Base-by-base conservation (phyloP, 2,797 vertebrate species). In the Kryptopterus vitreolus region DNA sequence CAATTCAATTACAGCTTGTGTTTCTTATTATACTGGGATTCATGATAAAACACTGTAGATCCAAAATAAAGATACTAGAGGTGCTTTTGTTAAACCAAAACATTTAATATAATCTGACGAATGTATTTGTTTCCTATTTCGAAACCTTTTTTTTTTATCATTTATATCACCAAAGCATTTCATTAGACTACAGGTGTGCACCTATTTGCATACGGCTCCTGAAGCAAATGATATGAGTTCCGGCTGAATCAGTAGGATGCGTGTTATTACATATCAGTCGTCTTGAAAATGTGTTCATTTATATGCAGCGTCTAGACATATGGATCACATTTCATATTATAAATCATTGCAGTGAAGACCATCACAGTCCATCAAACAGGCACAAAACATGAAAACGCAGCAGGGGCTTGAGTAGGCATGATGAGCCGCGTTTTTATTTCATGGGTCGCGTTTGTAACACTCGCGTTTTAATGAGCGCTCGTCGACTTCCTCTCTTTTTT, bases 241-340 rank as follows among this genome's bases (percentile, higher is more conserved):
- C 22, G 35, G 31, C 70, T 57, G 70, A 55, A 13, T 69, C 8
- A 59, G 66, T 61, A 68, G 35, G 12, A 76, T 16, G 33, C 15
- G 2, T 72, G 70, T 38, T 70, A 53, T 72, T 33, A 33, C 46
- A 48, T 72, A 58, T 50, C 68, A 50, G 73, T 53, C 20, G 24
- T 46, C 33, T 33, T 61, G 53, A 59, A 69, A 78, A 70, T 58
- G 15, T 72, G 20, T 55, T 72, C 50, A 71, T 71, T 71, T 71
- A 72, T 72, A 63, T 48, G 29, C 74, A 63, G 46, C 13, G 46
- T 43, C 63, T 29, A 57, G 58, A 55, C 43, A 74, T 81, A 61
- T 55, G 72, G 48, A 78, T 80, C 50, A 80, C 46, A 66, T 77
- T 80, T 73, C 50, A 63, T 35, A 75, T 62, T 63, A 58, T 63